These are phyloP conservation scores for Chaenodraco wilsoni DNA, from an alignment of 2,797 vertebrate genomes.

Conservation along the genomic window DNA sequence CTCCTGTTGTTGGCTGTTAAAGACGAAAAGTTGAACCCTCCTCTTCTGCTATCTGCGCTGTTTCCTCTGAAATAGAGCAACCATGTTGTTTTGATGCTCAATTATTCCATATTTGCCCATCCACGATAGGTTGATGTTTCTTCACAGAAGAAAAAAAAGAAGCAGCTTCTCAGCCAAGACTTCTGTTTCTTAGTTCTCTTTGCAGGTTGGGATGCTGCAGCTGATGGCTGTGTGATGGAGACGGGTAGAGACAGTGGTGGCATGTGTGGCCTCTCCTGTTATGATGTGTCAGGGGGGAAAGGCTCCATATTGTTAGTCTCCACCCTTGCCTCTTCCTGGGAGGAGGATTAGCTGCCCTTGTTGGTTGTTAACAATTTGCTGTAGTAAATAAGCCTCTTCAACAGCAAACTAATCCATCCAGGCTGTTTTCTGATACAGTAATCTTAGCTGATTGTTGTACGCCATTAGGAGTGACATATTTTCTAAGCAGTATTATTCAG, in stretches of 20 bases:
- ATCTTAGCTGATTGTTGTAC: slow-evolving; percentile 36
- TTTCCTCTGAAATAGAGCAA: background rate
- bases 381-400: slow-evolving; percentile 67
- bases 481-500: background rate
- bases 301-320: slow-evolving; percentile 48
- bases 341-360: slow-evolving; percentile 70
- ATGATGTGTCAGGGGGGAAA: slow-evolving; percentile 39
- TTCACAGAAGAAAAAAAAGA: background rate
- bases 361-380: slow-evolving; percentile 66
- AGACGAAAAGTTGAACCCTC: slow-evolving; percentile 5
- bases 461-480: background rate
- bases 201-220: background rate
- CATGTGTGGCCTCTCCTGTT: slow-evolving; percentile 36
- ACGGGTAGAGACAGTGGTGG: background rate
- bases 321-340: slow-evolving; percentile 46
- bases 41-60: background rate
- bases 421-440: slow-evolving; percentile 41
- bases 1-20: background rate
- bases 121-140: background rate
- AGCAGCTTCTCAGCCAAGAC: background rate
- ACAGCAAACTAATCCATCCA: slow-evolving; percentile 56
- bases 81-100: slow-evolving; percentile 15
- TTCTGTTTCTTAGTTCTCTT: background rate
- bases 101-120: slow-evolving; percentile 3
- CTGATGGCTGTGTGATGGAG: slow-evolving; percentile 6